A percentile compares a stretch with the other conserved stretches of the same genome.
These are phyloP conservation scores for Microvelia longipes DNA, from an alignment of 1,140 invertebrate genomes.

Conservation along the genomic window DNA sequence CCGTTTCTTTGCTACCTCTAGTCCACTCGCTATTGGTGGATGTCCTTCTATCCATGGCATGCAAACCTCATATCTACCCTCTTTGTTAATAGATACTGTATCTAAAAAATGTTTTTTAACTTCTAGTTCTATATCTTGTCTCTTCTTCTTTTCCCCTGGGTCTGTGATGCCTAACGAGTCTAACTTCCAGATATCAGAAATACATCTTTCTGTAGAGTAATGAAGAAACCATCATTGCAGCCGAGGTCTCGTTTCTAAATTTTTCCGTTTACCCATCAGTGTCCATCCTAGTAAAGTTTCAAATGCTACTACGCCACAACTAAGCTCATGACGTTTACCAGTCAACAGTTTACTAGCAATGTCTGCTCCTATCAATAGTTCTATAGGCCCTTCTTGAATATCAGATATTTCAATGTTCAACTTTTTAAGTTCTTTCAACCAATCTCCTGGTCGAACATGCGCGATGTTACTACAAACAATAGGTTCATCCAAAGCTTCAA, in stretches of 20 bases:
- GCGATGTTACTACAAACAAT: slow-evolving; percentile 1
- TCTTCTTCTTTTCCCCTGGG: slow-evolving; percentile 13
- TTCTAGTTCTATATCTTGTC: slow-evolving; percentile 16
- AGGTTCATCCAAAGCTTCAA: slow-evolving; percentile 11
- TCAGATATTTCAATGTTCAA: neutral
- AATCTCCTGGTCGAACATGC: neutral
- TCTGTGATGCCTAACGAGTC: neutral
- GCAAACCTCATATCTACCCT: neutral
- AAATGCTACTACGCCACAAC: slow-evolving; percentile 3
- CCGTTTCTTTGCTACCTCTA: neutral
- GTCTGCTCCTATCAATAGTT: slow-evolving; percentile 3
- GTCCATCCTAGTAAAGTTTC: slow-evolving; percentile 6
- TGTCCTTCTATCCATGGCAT: neutral
- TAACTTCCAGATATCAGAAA: neutral
- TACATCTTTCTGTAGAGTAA: neutral
- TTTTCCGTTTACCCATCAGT: neutral
- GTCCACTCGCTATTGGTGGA: neutral
- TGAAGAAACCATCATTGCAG: neutral
- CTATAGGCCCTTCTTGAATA: neutral
- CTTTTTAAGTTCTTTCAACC: neutral
- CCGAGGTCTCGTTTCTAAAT: neutral
- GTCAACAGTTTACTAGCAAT: slow-evolving; percentile 5
- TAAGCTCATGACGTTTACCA: neutral
- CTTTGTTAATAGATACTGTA: neutral
- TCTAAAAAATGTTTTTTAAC: slow-evolving; percentile 1